A percentile compares a stretch with the other conserved stretches of the same genome.
Conservation (phyloP, 2,113 vertebrate species). For the Chiloscyllium plagiosum region DNA sequence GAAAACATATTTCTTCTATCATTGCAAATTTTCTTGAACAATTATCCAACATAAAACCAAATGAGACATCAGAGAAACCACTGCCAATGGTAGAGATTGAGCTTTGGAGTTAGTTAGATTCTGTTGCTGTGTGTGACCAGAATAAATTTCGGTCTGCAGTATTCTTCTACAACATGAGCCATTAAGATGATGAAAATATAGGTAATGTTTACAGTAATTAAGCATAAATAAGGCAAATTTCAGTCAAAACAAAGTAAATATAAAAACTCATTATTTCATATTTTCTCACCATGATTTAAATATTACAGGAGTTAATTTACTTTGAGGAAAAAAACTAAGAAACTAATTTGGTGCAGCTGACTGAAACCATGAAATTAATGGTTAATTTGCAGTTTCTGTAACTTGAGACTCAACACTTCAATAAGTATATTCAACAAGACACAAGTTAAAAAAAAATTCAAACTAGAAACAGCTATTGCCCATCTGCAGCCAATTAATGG, state of each 20-base stretch:
- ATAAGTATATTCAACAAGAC: background rate
- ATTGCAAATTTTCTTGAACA: background rate
- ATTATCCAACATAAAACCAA: background rate
- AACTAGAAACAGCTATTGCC: background rate
- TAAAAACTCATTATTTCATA: background rate
- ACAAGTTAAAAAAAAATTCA: background rate
- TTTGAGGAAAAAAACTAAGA: background rate
- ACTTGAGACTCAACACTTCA: background rate
- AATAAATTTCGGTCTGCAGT: background rate
- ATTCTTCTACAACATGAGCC: background rate
- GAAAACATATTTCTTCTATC: constrained; percentile 3
- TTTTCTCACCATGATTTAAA: too few relatives aligned
- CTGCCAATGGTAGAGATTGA: background rate
- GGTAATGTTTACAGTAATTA: background rate
- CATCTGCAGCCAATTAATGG: background rate
- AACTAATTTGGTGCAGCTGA: background rate
- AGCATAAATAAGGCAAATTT: background rate
- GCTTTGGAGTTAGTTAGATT: background rate
- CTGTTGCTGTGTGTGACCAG: background rate
- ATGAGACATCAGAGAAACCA: background rate
- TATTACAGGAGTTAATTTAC: background rate
- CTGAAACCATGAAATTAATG: background rate
- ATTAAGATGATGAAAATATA: background rate
- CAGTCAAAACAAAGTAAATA: background rate
- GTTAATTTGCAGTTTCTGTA: background rate